These are phyloP conservation scores for Nemoura dubitans DNA, from an alignment of 2,888 invertebrate species.

Conservation along the genomic window DNA sequence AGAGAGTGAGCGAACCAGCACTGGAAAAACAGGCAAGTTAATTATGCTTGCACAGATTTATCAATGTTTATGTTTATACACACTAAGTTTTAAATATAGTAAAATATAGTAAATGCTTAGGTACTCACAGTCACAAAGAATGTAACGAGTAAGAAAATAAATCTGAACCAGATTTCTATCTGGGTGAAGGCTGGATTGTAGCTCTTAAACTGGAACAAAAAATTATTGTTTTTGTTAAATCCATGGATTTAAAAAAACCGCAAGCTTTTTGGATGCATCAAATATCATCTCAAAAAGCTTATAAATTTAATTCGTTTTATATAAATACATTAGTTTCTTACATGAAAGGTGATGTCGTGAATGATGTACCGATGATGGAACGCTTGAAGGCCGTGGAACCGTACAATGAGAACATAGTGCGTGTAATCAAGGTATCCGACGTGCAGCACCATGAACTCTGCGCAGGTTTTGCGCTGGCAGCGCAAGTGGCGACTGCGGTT, in stretches of 20 bases:
- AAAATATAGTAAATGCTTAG: neutral
- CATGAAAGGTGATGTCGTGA: constrained; percentile 84
- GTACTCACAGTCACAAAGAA: constrained; percentile 86
- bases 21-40: constrained; percentile 64
- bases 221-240: too few relatives aligned
- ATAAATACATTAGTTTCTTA: too few relatives aligned
- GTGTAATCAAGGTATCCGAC: constrained; percentile 89
- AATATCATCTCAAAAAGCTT: too few relatives aligned
- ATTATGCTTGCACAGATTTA: neutral
- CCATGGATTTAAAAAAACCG: neutral
- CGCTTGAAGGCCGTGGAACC: constrained; percentile 84
- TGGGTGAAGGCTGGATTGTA: constrained; percentile 97
- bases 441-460: constrained; percentile 88
- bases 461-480: constrained; percentile 83
- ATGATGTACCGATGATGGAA: constrained; percentile 87
- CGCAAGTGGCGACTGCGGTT: constrained; percentile 85
- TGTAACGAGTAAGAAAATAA: constrained; percentile 88
- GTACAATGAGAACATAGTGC: constrained; percentile 85
- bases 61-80: neutral
- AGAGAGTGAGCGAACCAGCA: constrained; percentile 93
- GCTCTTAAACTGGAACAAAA: constrained; percentile 85
- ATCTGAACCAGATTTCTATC: constrained; percentile 96
- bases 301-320: too few relatives aligned
- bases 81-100: too few relatives aligned
- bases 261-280: too few relatives aligned